phyloP scores from a whole-genome alignment of 2,797 vertebrate genomes.

The Peromyscus melanophrys region DNA sequence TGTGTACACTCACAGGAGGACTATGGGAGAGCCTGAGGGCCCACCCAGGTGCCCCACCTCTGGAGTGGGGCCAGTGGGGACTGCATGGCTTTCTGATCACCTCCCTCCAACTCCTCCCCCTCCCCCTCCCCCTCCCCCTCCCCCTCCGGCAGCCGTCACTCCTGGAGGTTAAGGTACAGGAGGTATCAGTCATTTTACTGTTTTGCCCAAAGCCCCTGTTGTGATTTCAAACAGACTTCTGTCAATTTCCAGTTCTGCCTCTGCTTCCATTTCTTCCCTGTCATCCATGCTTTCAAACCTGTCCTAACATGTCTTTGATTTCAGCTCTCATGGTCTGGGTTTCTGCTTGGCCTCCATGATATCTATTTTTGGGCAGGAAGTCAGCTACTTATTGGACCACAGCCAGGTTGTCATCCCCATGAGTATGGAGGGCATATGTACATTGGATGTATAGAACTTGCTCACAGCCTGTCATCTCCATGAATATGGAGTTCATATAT shows the following conservation, averaged over 20 bases:
- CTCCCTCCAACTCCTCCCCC: slow-evolving; percentile 84
- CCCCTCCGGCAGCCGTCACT: slow-evolving; percentile 92
- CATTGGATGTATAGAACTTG: slow-evolving; percentile 97
- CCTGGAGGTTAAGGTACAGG: slow-evolving; percentile 92
- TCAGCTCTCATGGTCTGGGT: slow-evolving; percentile 95
- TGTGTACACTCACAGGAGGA: neutral
- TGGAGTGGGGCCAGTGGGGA: slow-evolving; percentile 95
- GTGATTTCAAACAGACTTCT: slow-evolving; percentile 98
- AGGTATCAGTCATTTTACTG: slow-evolving; percentile 95
- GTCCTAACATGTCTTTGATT: slow-evolving; percentile 97
- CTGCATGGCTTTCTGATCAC: slow-evolving; percentile 94
- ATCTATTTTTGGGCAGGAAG: slow-evolving; percentile 94
- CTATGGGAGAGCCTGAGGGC: neutral
- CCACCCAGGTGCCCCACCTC: slow-evolving; percentile 88
- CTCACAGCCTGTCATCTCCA: slow-evolving; percentile 93
- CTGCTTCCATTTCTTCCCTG: slow-evolving; percentile 98
- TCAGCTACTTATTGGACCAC: slow-evolving; percentile 95
- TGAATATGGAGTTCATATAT: slow-evolving; percentile 97
- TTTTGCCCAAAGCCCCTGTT: slow-evolving; percentile 97
- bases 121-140: neutral
- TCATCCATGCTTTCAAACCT: slow-evolving; percentile 98
- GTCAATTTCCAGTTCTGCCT: slow-evolving; percentile 96
- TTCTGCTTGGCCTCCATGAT: slow-evolving; percentile 97
- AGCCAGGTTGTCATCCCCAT: slow-evolving; percentile 98
- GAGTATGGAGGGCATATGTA: slow-evolving; percentile 97